Conservation (phyloP, 2,797 vertebrate species). For the Heterohyrax brucei region DNA sequence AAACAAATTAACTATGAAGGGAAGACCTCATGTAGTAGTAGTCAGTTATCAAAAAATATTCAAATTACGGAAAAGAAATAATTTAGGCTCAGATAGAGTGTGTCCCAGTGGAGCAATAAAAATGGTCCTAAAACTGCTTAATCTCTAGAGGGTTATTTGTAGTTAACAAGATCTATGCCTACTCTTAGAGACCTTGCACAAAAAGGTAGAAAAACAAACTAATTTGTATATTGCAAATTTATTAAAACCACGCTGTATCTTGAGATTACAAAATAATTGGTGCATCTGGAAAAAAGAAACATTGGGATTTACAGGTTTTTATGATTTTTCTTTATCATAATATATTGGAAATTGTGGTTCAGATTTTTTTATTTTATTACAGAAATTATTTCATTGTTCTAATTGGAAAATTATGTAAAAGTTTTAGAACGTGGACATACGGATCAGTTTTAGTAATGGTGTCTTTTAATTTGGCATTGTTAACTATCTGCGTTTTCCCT, state of each 20-base stretch:
- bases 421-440: slow-evolving; percentile 77
- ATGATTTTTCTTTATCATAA: slow-evolving; percentile 80
- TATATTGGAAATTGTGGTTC: slow-evolving; percentile 78
- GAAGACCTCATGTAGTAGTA: background rate
- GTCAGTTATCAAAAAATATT: slow-evolving; percentile 13
- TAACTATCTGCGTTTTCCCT: slow-evolving; percentile 64
- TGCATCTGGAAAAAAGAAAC: slow-evolving; percentile 74
- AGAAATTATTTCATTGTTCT: slow-evolving; percentile 82
- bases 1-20: slow-evolving; percentile 56
- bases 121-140: slow-evolving; percentile 68
- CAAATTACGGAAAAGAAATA: slow-evolving; percentile 54
- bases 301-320: slow-evolving; percentile 68
- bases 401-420: slow-evolving; percentile 81
- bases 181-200: slow-evolving; percentile 30
- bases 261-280: slow-evolving; percentile 65
- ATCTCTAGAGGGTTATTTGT: slow-evolving; percentile 38
- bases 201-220: slow-evolving; percentile 51
- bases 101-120: background rate
- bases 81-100: background rate
- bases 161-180: slow-evolving; percentile 14
- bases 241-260: slow-evolving; percentile 68
- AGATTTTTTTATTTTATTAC: slow-evolving; percentile 82
- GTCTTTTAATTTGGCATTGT: slow-evolving; percentile 84
- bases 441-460: slow-evolving; percentile 80
- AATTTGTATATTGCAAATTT: slow-evolving; percentile 56